Evolutionary conservation across 2,888 invertebrate species (phyloP), one percentile per base, ranked within the genome.

Genomic region (Leptothorax acervorum): DNA sequence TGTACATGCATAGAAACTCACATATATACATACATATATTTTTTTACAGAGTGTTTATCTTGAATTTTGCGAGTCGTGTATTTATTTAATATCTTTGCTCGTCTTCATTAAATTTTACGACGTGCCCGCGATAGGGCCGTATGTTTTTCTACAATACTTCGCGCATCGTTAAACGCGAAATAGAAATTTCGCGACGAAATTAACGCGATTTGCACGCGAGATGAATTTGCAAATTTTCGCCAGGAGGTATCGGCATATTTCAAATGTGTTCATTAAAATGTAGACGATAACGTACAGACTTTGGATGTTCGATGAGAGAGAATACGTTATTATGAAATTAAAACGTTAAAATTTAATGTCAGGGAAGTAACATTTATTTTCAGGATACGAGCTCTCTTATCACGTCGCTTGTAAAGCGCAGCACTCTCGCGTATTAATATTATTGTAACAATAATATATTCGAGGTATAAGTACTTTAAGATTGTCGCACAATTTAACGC

Each of bases 231-330:
- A 82, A 45, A 79, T 31, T 45, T 48, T 39, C n/a, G 45, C 42
- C 42, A 76, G 15, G 8, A 82, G 31, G 11, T 18, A 73, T 81
- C 23, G 28, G 12, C 53, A 78, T 78, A 76, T 63, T 73, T 76
- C 62, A 78, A 53, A 82, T 48, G 82, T 82, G 82, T 82, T 82
- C 82, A 82, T 78, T 63, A 82, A 82, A 82, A 78, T 78, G 65
- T 63, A 82, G 45, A 82, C 9, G 51, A 79, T 42, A 65, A 53
- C n/a, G 5, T 39, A n/a, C 53, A 57, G 15, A 57, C 39, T 68
- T 79, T 71, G n/a, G 35, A 62, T 71, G 73, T 71, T 81, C 48
- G 73, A 71, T 62, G 55, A 42, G 48, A 39, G 23, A 79, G 8
- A 45, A 39, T 70, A 71, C 45, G 28, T 71, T 79, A 35, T 71